Conservation (phyloP, 2,888 invertebrate species). For the Colostygia pectinataria region DNA sequence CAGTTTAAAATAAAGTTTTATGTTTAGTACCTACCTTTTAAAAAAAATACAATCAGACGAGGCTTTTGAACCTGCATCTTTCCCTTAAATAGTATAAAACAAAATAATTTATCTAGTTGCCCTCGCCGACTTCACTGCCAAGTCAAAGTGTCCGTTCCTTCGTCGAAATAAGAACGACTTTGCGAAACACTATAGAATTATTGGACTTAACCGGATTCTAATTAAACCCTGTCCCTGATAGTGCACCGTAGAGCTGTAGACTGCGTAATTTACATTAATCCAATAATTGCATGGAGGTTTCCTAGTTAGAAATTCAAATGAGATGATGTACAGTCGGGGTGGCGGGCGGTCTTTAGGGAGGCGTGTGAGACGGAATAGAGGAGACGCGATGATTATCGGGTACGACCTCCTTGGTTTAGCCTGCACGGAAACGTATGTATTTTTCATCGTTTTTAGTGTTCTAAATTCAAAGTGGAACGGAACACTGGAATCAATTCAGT, state of each 20-base stretch:
- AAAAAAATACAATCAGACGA: too few species aligned
- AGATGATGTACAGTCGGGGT: constrained; percentile 87
- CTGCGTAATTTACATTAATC: constrained; percentile 96
- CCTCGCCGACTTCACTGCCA: constrained; percentile 8
- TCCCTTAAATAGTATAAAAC: too few species aligned
- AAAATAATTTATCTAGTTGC: constrained; percentile 20
- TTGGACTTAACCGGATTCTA: constrained; percentile 80
- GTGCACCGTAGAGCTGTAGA: constrained; percentile 84
- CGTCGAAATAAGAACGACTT: constrained; percentile 51
- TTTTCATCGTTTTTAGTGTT: constrained; percentile 3
- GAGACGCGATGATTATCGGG: constrained; percentile 50
- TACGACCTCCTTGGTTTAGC: constrained; percentile 16
- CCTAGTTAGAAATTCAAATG: constrained; percentile 96
- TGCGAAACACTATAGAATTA: constrained; percentile 65
- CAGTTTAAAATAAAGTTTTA: too few species aligned
- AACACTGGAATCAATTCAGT: too few species aligned
- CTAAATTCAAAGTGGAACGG: background rate
- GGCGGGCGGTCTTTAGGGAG: constrained; percentile 65
- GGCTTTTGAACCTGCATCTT: too few species aligned
- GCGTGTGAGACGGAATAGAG: constrained; percentile 57
- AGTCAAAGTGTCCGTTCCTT: constrained; percentile 45
- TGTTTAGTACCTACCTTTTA: too few species aligned
- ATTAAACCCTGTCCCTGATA: constrained; percentile 81
- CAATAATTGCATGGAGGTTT: constrained; percentile 96
- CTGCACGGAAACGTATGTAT: constrained; percentile 1